These are phyloP conservation scores for Calephelis virginiensis DNA, from an alignment of 1,140 invertebrate genomes.

Conservation along the genomic window DNA sequence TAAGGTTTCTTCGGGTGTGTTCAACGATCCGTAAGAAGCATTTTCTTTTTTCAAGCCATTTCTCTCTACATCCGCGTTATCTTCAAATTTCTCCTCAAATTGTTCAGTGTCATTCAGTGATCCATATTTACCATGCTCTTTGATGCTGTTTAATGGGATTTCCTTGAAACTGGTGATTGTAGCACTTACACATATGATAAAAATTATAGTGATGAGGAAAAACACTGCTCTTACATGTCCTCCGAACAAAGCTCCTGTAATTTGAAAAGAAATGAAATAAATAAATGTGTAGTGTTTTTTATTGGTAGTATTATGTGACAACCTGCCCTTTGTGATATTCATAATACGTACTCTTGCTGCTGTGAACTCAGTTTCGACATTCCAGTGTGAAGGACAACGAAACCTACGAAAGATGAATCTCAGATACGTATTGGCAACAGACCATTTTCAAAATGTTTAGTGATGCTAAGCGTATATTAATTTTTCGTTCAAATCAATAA, in stretches of 20 bases:
- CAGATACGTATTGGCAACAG: too few species aligned
- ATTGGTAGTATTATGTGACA: too few species aligned
- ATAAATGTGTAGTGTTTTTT: too few species aligned
- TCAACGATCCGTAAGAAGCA: slow-evolving; percentile 56
- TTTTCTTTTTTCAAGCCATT: slow-evolving; percentile 50
- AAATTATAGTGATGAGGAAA: slow-evolving; percentile 91
- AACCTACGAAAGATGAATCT: too few species aligned
- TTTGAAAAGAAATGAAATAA: neutral
- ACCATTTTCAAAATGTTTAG: too few species aligned
- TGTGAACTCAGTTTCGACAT: too few species aligned
- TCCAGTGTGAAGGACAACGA: too few species aligned
- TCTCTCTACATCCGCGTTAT: slow-evolving; percentile 40
- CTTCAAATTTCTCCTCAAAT: slow-evolving; percentile 37
- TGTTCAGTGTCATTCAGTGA: slow-evolving; percentile 54
- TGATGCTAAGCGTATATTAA: too few species aligned
- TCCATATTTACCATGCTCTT: slow-evolving; percentile 59
- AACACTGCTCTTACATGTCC: slow-evolving; percentile 95
- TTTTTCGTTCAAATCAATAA: too few species aligned
- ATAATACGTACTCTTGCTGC: too few species aligned
- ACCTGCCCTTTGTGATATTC: too few species aligned
- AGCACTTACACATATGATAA: slow-evolving; percentile 87
- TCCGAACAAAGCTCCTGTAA: slow-evolving; percentile 85
- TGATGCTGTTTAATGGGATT: slow-evolving; percentile 84
- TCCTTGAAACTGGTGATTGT: slow-evolving; percentile 94
- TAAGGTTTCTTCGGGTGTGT: slow-evolving; percentile 41